Conservation (phyloP, 2,797 vertebrate species). For the Cossypha dichroa region DNA sequence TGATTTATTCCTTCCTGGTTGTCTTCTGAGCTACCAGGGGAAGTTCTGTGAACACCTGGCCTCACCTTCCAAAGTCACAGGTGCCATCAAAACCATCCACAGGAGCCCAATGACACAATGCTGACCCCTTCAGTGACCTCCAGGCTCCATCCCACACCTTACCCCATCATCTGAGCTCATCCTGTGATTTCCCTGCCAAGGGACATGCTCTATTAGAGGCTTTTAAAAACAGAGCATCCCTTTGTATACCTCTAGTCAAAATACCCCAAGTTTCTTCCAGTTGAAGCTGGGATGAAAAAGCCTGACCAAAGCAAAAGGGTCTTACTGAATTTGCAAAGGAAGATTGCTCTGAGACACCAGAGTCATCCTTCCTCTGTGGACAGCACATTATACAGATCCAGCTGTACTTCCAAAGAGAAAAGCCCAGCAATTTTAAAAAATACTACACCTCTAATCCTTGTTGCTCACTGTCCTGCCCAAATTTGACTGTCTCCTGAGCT, state of each 20-base stretch:
- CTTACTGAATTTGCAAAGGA: not conserved
- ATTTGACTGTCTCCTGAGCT: not conserved
- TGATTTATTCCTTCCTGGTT: not conserved
- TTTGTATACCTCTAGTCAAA: not conserved
- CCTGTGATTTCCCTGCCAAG: not conserved
- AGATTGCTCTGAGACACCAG: not conserved
- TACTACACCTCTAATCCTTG: not conserved
- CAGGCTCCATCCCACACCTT: not conserved
- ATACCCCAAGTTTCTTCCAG: not conserved
- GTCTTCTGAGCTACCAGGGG: not conserved
- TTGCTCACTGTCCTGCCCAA: not conserved
- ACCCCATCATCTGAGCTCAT: accelerated
- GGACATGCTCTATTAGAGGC: not conserved
- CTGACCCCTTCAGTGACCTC: accelerated
- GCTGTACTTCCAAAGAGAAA: not conserved
- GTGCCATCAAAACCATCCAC: not conserved
- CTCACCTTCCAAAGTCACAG: not conserved
- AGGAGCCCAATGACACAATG: not conserved
- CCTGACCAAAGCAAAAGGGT: not conserved
- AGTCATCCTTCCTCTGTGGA: not conserved
- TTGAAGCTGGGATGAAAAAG: not conserved
- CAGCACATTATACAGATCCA: not conserved
- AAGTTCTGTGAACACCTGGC: not conserved
- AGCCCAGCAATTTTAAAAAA: not conserved
- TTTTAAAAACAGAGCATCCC: not conserved